Conservation (phyloP, 2,113 vertebrate genomes). For the Malaclemys terrapin region DNA sequence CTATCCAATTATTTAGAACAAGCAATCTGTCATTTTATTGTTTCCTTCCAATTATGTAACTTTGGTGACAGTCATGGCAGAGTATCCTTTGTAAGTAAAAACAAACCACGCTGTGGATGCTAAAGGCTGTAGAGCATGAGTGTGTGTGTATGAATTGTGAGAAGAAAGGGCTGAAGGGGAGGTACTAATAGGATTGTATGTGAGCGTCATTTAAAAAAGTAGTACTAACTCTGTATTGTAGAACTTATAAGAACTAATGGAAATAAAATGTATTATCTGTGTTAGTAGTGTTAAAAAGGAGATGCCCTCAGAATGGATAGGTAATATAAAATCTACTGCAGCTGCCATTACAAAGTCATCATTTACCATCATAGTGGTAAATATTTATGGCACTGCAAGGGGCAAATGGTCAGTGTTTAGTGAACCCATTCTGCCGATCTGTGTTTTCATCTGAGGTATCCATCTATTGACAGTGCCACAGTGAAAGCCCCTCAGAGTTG, state of each 20-base stretch:
- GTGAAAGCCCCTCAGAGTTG: background rate
- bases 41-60: constrained; percentile 78
- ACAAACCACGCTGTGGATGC: constrained; percentile 24
- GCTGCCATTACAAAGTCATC: background rate
- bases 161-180: constrained; percentile 18
- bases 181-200: constrained; percentile 27
- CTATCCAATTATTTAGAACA: constrained; percentile 80
- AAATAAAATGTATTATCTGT: background rate
- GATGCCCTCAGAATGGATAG: background rate
- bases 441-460: background rate
- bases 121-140: constrained; percentile 8
- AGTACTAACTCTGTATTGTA: background rate
- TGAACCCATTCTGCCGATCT: background rate
- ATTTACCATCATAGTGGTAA: background rate
- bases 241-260: background rate
- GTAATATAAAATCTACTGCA: background rate
- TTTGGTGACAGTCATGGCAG: constrained; percentile 73
- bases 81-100: constrained; percentile 59
- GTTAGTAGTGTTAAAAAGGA: background rate
- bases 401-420: background rate
- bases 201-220: constrained; percentile 28
- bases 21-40: constrained; percentile 81
- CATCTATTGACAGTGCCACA: background rate
- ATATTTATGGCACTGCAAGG: background rate
- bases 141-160: background rate